These are phyloP conservation scores for Leucoma salicis DNA, from an alignment of 2,888 invertebrate species.

Conservation along the genomic window DNA sequence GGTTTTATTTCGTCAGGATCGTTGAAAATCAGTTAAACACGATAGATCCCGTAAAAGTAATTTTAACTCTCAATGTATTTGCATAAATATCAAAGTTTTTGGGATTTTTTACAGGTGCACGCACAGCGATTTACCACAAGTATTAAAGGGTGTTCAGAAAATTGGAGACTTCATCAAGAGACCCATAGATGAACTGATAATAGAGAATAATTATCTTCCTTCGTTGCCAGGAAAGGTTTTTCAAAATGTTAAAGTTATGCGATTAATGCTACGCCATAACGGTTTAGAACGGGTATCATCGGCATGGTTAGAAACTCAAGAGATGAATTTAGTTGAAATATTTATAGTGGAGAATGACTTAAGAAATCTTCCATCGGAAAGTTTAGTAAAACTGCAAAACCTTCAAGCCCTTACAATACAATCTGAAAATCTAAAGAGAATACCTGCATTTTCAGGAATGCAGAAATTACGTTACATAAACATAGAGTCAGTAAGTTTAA, in stretches of 20 bases:
- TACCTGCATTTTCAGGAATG: constrained; percentile 88
- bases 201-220: constrained; percentile 93
- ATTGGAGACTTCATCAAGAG: constrained; percentile 85
- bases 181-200: constrained; percentile 91
- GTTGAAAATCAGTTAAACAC: no score
- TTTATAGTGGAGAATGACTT: constrained; percentile 93
- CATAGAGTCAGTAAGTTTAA: constrained; percentile 85
- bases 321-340: constrained; percentile 89
- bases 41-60: no score
- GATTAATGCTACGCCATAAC: constrained; percentile 92
- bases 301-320: constrained; percentile 90
- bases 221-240: constrained; percentile 92
- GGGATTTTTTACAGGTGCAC: constrained; percentile 91
- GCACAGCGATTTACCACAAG: constrained; percentile 92
- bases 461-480: constrained; percentile 88
- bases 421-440: constrained; percentile 87
- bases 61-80: no score
- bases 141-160: constrained; percentile 87
- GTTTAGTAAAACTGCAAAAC: constrained; percentile 87
- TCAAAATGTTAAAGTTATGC: constrained; percentile 87
- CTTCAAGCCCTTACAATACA: constrained; percentile 93
- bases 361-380: constrained; percentile 89
- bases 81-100: no score
- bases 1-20: no score
- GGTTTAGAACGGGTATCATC: constrained; percentile 90